phyloP scores from a whole-genome alignment of 37 sponge, comb jelly and placozoan species.

The Haliclona indistincta region DNA sequence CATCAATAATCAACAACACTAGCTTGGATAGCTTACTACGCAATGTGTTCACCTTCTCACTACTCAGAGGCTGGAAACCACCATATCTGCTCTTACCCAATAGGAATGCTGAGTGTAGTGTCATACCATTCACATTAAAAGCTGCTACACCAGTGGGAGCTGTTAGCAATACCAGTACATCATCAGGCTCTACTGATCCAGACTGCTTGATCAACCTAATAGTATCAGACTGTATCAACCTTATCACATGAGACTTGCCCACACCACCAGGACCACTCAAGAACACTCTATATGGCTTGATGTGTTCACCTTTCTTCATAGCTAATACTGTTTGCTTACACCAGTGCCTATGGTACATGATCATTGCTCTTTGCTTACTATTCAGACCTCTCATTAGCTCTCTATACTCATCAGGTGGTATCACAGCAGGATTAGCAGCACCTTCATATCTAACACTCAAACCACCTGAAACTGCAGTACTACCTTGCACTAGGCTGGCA shows the following conservation, averaged over 20 bases:
- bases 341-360: constrained; percentile 30
- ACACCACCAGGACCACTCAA: constrained; percentile 55
- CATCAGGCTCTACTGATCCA: constrained; percentile 21
- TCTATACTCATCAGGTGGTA: constrained; percentile 2
- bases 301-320: constrained; percentile 10
- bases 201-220: constrained; percentile 10
- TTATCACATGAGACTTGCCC: constrained; percentile 51
- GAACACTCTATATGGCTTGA: constrained; percentile 20
- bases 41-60: constrained; percentile 26
- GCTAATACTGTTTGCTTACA: constrained; percentile 31
- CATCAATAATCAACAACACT: constrained; percentile 53
- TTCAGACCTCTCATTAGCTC: constrained; percentile 1
- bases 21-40: constrained; percentile 10
- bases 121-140: constrained; percentile 19
- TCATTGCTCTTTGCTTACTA: constrained; percentile 5
- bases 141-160: constrained; percentile 26
- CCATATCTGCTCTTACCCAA: constrained; percentile 3
- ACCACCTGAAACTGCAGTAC: too few species aligned
- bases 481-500: too few species aligned
- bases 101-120: constrained; percentile 3
- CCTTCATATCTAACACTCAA: constrained; percentile 15
- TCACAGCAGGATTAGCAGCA: constrained; percentile 9
- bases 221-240: constrained; percentile 27
- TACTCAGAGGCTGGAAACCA: constrained; percentile 12
- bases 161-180: constrained; percentile 14